Evolutionary conservation across 92 coral and sea anemone genomes (phyloP).

Genomic region (Bergia sp.): DNA sequence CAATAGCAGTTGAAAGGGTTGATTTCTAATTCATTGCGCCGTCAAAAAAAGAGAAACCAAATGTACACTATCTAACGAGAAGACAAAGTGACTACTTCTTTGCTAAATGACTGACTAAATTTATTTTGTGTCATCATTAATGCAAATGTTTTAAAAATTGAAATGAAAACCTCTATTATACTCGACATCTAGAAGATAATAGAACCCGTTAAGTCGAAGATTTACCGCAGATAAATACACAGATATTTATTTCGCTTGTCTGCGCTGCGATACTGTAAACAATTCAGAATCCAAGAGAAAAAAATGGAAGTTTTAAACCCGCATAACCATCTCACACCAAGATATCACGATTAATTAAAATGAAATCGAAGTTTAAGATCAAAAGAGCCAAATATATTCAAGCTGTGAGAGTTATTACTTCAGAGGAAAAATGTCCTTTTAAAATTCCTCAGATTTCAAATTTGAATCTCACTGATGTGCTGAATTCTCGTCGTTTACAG

Average conservation of each 20-base stretch:
- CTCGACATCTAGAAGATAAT: constrained; percentile 27
- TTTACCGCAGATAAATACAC: constrained; percentile 44
- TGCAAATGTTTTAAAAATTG: constrained; percentile 66
- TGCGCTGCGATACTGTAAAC: constrained; percentile 38
- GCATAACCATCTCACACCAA: constrained; percentile 1
- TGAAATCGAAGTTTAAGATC: constrained; percentile 24
- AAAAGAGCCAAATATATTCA: constrained; percentile 28
- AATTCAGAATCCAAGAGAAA: background rate
- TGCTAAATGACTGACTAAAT: constrained; percentile 60
- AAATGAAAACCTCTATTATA: constrained; percentile 64
- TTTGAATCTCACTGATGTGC: background rate
- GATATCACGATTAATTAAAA: constrained; percentile 15
- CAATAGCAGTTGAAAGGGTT: constrained; percentile 51
- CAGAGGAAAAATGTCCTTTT: constrained; percentile 9
- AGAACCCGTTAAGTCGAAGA: constrained; percentile 33
- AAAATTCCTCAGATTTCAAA: background rate
- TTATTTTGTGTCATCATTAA: constrained; percentile 69
- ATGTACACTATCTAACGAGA: constrained; percentile 12
- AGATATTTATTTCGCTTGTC: constrained; percentile 41
- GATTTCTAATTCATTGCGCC: constrained; percentile 62
- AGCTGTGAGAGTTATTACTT: constrained; percentile 24
- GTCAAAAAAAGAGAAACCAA: constrained; percentile 29
- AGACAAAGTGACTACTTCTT: constrained; percentile 46
- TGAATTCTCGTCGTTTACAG: constrained; percentile 24
- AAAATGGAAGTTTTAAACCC: constrained; percentile 10